phyloP scores from a whole-genome alignment of 2,888 invertebrate species.

The Andrena hattorfiana region DNA sequence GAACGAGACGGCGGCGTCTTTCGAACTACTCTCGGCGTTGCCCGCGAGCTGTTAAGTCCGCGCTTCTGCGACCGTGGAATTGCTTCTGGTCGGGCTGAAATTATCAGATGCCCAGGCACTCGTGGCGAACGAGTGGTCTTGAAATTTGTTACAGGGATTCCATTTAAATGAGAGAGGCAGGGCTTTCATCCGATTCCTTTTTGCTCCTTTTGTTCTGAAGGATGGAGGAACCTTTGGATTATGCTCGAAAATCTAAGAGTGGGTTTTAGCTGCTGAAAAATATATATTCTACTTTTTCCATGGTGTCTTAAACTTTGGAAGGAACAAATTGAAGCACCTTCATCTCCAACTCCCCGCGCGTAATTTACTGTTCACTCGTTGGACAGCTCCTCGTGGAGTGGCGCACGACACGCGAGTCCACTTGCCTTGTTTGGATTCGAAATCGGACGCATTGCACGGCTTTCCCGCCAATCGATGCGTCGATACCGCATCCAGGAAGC shows the following conservation, averaged over 20 bases:
- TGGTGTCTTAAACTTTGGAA: not conserved
- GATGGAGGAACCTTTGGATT: not conserved
- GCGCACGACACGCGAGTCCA: conserved; percentile 15
- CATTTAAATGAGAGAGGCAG: not conserved
- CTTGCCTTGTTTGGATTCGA: conserved; percentile 31
- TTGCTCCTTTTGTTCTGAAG: not conserved
- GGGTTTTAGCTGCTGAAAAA: not conserved
- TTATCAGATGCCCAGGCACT: conserved; percentile 18
- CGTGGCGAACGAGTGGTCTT: not conserved
- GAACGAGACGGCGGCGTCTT: not conserved
- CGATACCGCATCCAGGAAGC: conserved; percentile 46
- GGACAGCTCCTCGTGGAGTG: conserved; percentile 2
- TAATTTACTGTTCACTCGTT: conserved; percentile 10
- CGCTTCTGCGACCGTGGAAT: conserved; percentile 13
- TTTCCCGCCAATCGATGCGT: conserved; percentile 31
- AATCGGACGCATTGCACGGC: conserved; percentile 8
- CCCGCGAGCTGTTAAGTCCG: not conserved
- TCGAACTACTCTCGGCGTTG: not conserved
- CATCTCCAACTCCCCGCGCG: not conserved
- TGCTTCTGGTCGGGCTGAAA: conserved; percentile 4
- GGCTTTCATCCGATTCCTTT: not conserved
- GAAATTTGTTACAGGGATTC: conserved; percentile 2
- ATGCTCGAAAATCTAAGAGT: not conserved
- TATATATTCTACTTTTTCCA: too few species aligned
- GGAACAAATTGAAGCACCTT: conserved; percentile 1